Base-by-base conservation (phyloP, 1,140 invertebrate species). In the Atopsyche davidsoni region DNA sequence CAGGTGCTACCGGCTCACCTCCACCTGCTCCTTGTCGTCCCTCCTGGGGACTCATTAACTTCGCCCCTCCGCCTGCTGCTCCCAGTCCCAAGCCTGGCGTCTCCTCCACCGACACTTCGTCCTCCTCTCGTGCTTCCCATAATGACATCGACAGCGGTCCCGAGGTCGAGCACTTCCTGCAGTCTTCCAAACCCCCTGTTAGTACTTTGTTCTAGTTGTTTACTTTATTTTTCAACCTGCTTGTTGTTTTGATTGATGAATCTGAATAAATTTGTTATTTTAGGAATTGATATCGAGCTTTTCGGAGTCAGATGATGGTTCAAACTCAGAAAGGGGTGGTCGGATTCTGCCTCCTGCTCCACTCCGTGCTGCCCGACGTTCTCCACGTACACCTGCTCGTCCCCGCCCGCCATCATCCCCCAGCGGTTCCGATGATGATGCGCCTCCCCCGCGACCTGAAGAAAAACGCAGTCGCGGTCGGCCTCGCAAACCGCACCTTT, bases 21-120 rank as follows among this genome's bases (percentile, higher is more conserved):
- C 38, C 53, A 1, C 23, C 39, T 14, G 38, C 49, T 19, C 64
- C 65, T 23, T 60, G 59, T 10, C 59, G 63, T 1, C 42, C 64
- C 3, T 72, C 69, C 0, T 73, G 70, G 70, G 56, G 64, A 14
- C 64, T 72, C 3, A 63, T 60, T 6, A 72, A 72, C 62, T 73
- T 73, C 60, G 69, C 62, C 0, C 69, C 69, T 0, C 35, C 62
- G 1, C 66, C 35, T 0, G 47, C 36, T n/a, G 24, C 35, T 17
- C 21, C 38, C 6, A 22, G 35, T 4, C 21, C 42, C 23, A n/a
- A 14, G 42, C 11, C 17, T 32, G 18, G 23, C 40, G 13, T 40
- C 32, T 16, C 4, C 36, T 17, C 17, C 17, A n/a, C n/a, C 10
- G n/a, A 10, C 17, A n/a, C n/a, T n/a, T n/a, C n/a, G n/a, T n/a